Evolutionary conservation across 2,113 vertebrate species (phyloP).

Genomic region (Xenopus laevis): DNA sequence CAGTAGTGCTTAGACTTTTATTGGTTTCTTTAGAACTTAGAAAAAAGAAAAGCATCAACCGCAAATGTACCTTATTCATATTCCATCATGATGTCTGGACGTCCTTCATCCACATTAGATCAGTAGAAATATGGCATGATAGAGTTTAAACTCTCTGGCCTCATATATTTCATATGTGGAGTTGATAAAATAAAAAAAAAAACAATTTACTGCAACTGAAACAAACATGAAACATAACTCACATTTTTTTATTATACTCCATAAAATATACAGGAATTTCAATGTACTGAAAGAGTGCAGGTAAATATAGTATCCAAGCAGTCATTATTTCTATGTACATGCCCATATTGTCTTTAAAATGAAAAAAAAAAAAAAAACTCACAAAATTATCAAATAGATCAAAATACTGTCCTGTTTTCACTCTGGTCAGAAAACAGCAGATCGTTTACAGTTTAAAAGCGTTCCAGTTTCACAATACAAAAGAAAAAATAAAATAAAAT

Average conservation of each 20-base stretch:
- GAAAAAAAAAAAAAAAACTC: constrained; percentile 52
- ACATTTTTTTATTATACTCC: constrained; percentile 91
- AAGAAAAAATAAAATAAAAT: constrained; percentile 63
- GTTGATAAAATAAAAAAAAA: no score
- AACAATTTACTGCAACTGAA: not conserved
- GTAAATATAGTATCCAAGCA: constrained; percentile 85
- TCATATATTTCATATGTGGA: no score
- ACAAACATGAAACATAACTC: constrained; percentile 78
- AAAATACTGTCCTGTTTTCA: constrained; percentile 74
- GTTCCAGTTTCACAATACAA: constrained; percentile 87
- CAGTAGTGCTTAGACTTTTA: no score
- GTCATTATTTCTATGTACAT: constrained; percentile 87
- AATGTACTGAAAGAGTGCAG: constrained; percentile 88
- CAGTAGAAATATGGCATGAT: no score
- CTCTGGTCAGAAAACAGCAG: constrained; percentile 80
- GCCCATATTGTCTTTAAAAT: constrained; percentile 81
- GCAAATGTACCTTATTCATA: no score
- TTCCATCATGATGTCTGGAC: no score
- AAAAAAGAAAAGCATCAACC: no score
- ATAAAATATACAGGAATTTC: constrained; percentile 98
- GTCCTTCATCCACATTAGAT: no score
- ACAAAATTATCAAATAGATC: constrained; percentile 80
- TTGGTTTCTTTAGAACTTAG: no score
- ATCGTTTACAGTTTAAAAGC: constrained; percentile 78
- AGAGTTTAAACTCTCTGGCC: no score